Base-by-base conservation (phyloP, 1,140 invertebrate genomes). In the Solen grandis region DNA sequence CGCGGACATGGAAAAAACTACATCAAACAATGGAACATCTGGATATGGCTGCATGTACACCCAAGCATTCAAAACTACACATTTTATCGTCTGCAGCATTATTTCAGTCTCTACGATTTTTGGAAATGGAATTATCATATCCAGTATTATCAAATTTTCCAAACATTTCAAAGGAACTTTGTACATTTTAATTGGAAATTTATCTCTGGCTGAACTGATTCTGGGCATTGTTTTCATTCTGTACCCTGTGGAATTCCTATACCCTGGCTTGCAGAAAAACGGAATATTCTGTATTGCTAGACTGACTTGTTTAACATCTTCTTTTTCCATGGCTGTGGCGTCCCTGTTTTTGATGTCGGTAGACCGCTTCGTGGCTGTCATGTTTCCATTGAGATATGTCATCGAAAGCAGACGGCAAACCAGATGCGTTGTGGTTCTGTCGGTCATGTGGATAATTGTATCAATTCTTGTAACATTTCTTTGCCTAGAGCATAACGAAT, bases 341-440 rank as follows among this genome's bases (percentile, higher is more conserved):
- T 41, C 35, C 5, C 16, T 60, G 33, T 4, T 29, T 41, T 35
- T 5, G 22, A 60, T 74, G 46, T 74, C 70, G 29, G 4, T 74
- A 59, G 70, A 74, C 25, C 52, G 70, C 16, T 74, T 59, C 55
- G 62, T 74, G 70, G 70, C 70, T 0, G n/a, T 74, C 2, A 16
- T 74, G 35, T 57, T 59, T 62, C 70, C 70, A n/a, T 46, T 74
- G 13, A 74, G 50, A 16, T 57, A 74, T 57, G 19, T 60, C 8
- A 1, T 59, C n/a, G 29, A 60, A 41, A 41, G 55, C 16, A 5
- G 14, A 25, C 50, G 46, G 14, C 19, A 55, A 16, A 38, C 31
- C 35, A 5, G 59, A 0, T 62, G 50, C 25, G 2, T 41, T 2
- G 1, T 25, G 1, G n/a, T 2, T 13, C 1, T 57, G 5, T 10